Conservation (phyloP, 2,888 invertebrate genomes). For the Lasius fuliginosus region DNA sequence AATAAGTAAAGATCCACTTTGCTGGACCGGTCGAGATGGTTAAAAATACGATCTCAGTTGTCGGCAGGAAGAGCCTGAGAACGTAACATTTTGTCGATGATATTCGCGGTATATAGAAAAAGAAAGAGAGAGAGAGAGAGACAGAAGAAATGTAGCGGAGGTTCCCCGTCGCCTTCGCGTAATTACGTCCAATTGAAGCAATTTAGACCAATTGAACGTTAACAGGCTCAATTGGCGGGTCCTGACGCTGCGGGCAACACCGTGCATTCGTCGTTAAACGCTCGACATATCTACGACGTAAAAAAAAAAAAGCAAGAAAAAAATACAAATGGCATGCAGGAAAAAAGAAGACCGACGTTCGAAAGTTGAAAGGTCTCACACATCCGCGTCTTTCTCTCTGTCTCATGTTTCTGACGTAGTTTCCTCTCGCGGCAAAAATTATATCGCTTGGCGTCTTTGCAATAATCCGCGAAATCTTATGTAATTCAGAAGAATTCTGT, state of each 20-base stretch:
- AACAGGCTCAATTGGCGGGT: slow-evolving; percentile 85
- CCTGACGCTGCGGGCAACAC: slow-evolving; percentile 72
- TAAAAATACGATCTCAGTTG: slow-evolving; percentile 48
- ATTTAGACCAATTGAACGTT: slow-evolving; percentile 85
- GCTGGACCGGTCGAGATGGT: not conserved
- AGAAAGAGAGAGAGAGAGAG: slow-evolving; percentile 65
- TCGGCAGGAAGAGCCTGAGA: slow-evolving; percentile 73
- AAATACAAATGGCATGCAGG: slow-evolving; percentile 53
- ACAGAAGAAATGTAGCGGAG: slow-evolving; percentile 75
- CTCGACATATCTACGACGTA: slow-evolving; percentile 74
- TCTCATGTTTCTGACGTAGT: not conserved
- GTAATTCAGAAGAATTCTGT: not conserved
- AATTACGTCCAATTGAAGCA: slow-evolving; percentile 85
- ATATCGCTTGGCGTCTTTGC: not conserved
- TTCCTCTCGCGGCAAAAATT: not conserved
- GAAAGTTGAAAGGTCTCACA: slow-evolving; percentile 1
- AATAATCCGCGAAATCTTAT: not conserved
- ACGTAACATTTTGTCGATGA: slow-evolving; percentile 63
- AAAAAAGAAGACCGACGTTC: slow-evolving; percentile 31
- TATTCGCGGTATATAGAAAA: slow-evolving; percentile 47
- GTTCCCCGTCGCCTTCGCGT: slow-evolving; percentile 85
- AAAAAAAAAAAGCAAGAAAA: slow-evolving; percentile 64
- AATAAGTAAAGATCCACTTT: slow-evolving; percentile 11
- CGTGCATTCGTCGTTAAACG: slow-evolving; percentile 59
- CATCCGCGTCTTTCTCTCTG: slow-evolving; percentile 18